Evolutionary conservation across 2,888 invertebrate species (phyloP), one percentile per base, ranked within the genome.

Genomic region (Nasonovia ribisnigri): DNA sequence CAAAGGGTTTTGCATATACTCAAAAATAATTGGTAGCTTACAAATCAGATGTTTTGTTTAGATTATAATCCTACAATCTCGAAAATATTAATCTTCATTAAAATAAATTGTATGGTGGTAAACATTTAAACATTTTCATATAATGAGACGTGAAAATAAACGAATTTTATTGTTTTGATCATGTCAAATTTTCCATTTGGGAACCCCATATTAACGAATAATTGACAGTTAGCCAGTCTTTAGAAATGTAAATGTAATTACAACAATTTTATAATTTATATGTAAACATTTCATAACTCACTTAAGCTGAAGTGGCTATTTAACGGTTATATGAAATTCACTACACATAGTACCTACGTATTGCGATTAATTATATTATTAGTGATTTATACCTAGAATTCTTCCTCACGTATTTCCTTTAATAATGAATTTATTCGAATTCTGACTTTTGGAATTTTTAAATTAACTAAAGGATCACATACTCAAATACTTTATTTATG

Each of bases 51-150:
- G 29, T 48, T 67, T 92, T 54, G 91, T 43, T 24, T 54, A 91
- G 54, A 84, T 87, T 46, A 86, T 43, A 57, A 86, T 86, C 24
- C 13, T 54, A 36, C 24, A 86, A 86, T 86, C 26, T 91, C 8
- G 6, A 4, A 6, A 46, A 86, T 57, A 91, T 86, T 86, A 86
- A 91, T 91, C 46, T 86, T 86, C 54, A 54, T 91, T 46, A 91
- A 13, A 26, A 86, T 57, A 84, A 57, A 57, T 5, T 3, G 46
- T 46, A 24, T 54, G 20, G 6, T 43, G 16, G 11, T 91, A 54
- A 54, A 54, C n/a, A 84, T 84, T 84, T 91, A 54, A 54, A 54
- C n/a, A 84, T 84, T 84, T 54, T 57, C 54, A n/a, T 43, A 42
- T 51, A 43, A 84, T 24, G 13, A 46, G 46, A 43, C 26, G 16